Base-by-base conservation (phyloP, 2,797 vertebrate species). In the Chaenodraco wilsoni region DNA sequence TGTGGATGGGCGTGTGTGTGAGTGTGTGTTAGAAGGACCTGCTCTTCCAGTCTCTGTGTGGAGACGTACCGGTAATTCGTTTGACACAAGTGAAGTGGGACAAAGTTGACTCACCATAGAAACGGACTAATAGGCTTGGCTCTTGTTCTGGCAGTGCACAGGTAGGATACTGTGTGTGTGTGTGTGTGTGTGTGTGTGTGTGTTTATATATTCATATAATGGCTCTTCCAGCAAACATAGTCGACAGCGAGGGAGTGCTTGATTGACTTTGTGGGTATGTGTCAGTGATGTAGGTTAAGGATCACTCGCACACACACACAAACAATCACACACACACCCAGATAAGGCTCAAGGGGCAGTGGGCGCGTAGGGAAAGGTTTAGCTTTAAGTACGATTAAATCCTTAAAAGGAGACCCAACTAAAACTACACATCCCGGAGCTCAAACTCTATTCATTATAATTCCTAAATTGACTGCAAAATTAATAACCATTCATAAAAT, bases 261-360 rank as follows among this genome's bases (percentile, higher is more conserved):
- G 60, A 84, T 89, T 91, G 66, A 91, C 86, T 85, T 89, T 84
- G 45, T 81, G 72, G 83, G 51, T 27, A 5, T 31, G 21, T 27
- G 50, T 49, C 17, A 10, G 48, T 19, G 33, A 37, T 7, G 33
- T 37, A 37, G 33, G 33, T 37, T 37, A 7, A 37, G 33, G 33
- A 37, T 37, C 1, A 62, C 54, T 72, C 48, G 60, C 33, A 60
- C 67, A 87, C 43, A 87, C 43, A 69, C 48, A 75, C 55, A 15
- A 3, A 27, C 27, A 27, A 27, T 4, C 4, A 27, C 27, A 27
- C 27, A 27, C 27, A 27, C 27, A 27, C 27, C 1, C 27, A 23
- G 59, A 23, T 49, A 37, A 14, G 7, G 69, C 52, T 80, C 62
- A 68, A 67, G 82, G 76, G 65, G 19, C 69, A 74, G 61, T 3